Base-by-base conservation (phyloP, 2,797 vertebrate genomes). In the Tangara arthus region DNA sequence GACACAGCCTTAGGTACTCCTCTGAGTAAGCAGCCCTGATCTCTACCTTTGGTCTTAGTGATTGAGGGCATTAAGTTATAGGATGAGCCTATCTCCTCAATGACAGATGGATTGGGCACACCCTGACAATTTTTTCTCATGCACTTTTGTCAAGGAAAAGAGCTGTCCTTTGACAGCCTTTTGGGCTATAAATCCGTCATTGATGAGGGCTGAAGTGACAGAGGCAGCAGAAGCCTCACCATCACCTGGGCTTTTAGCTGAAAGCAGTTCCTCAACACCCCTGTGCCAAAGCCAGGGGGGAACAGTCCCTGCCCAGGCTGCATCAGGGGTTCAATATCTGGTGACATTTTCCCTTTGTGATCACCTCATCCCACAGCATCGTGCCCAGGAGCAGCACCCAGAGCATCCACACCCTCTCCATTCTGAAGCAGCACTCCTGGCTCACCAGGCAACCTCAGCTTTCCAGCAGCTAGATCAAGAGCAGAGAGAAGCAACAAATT, bases 31-130 rank as follows among this genome's bases (percentile, higher is more conserved):
- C 55, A 93, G 89, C 73, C 86, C 82, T 92, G 94, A 93, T 90
- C 87, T 76, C 77, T 41, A 3, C 86, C 73, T 87, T 82, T 73
- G 73, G 28, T 76, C 59, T 47, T 53, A 15, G 73, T 90, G 94
- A 93, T 15, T 85, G 82, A 78, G 71, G 73, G 80, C 78, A 72
- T 90, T 91, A 83, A 85, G 70, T 39, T 88, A 27, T 14, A 65
- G 72, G 42, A 88, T 1, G 1, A 55, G 46, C 37, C 91, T 69
- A 7, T 78, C 88, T 79, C 82, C 56, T 59, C 70, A 39, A 6
- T 89, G 89, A 95, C 66, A 93, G 88, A 81, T 90, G 66, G 68
- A 49, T 46, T 0, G 2, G 77, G 71, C 83, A 90, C 90, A 82
- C 83, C 82, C 89, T 55, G 42, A 17, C 60, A 61, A 8, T 63